These are phyloP conservation scores for Meda fulgida DNA, from an alignment of 2,797 vertebrate species.

Conservation along the genomic window DNA sequence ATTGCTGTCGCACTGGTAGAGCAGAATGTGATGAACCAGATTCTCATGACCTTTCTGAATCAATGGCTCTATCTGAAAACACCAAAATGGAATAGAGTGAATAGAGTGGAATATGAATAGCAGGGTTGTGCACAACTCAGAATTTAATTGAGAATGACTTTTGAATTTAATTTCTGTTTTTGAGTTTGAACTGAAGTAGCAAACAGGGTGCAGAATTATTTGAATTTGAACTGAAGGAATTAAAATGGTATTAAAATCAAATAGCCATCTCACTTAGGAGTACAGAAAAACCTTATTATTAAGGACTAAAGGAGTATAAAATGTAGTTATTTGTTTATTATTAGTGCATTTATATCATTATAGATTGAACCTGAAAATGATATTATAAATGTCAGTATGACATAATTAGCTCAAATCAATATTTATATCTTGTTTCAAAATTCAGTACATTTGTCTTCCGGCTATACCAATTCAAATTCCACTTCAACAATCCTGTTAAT, in stretches of 20 bases:
- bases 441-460: not conserved
- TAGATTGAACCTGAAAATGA: not conserved
- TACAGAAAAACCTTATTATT: not conserved
- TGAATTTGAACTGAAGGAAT: too few species aligned
- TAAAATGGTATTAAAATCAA: not conserved
- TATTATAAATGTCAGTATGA: not conserved
- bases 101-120: not conserved
- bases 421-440: not conserved
- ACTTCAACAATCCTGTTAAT: not conserved
- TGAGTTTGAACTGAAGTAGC: not conserved
- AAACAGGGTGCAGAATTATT: not conserved
- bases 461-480: not conserved
- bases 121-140: not conserved
- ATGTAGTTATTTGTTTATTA: not conserved
- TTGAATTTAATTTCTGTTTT: not conserved
- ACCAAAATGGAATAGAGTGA: too few species aligned
- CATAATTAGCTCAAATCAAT: not conserved
- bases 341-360: not conserved
- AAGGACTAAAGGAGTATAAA: not conserved
- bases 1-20: constrained; percentile 85
- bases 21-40: constrained; percentile 85
- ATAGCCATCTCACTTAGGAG: not conserved
- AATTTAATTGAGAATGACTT: not conserved
- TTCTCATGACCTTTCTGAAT: constrained; percentile 85
- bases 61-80: constrained; percentile 81